Percentiles rank a stretch among this genome's conserved stretches.
These are phyloP conservation scores for Mesorhabditis spiculigera DNA, from an alignment of 2,888 invertebrate genomes.

Conservation along the genomic window DNA sequence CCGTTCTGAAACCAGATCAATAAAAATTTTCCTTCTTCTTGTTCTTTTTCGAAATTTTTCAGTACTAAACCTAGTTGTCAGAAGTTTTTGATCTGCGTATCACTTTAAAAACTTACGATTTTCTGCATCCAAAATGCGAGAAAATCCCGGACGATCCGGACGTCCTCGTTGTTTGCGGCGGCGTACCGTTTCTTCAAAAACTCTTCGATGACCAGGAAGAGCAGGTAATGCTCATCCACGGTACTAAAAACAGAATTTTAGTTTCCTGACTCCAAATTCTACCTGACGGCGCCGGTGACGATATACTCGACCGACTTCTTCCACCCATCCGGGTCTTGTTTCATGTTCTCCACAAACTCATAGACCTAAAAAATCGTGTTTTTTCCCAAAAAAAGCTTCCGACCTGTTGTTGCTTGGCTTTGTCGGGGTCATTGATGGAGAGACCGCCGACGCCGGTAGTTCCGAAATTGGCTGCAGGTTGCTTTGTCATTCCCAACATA, in stretches of 20 bases:
- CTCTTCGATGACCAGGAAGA: constrained; percentile 62
- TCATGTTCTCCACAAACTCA: constrained; percentile 31
- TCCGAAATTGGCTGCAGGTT: no score
- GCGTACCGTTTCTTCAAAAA: constrained; percentile 52
- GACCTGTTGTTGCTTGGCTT: no score
- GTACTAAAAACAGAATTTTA: constrained; percentile 18
- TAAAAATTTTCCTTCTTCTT: not conserved
- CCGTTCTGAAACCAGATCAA: constrained; percentile 13
- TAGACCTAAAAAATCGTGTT: constrained; percentile 23
- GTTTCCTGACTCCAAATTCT: not conserved
- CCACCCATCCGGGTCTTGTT: constrained; percentile 40
- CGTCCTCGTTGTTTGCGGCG: constrained; percentile 12
- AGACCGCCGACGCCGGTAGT: no score
- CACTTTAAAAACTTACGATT: constrained; percentile 6
- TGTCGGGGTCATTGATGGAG: no score
- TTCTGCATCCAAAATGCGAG: constrained; percentile 37
- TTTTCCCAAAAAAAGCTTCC: no score
- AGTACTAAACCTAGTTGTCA: no score
- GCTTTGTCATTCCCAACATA: no score
- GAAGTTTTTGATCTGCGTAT: not conserved
- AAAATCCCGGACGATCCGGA: constrained; percentile 26
- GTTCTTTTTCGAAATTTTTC: no score
- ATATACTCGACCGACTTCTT: constrained; percentile 32
- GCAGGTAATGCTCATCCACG: constrained; percentile 59
- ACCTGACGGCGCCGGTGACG: constrained; percentile 21